Evolutionary conservation across 2,113 vertebrate species (phyloP).

Genomic region (Ammodytes marinus): DNA sequence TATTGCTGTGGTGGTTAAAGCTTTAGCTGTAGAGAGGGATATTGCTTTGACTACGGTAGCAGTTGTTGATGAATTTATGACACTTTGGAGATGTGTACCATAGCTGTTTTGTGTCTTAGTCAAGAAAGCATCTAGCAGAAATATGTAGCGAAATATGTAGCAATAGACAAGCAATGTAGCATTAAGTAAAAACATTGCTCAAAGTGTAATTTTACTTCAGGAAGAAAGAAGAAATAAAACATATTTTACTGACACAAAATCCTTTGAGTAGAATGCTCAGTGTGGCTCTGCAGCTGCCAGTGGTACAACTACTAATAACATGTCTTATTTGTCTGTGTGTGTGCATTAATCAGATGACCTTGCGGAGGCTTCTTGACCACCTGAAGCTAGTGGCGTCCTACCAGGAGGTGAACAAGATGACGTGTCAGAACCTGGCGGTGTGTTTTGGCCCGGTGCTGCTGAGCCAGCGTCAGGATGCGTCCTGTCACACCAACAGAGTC

Average conservation of each 20-base stretch:
- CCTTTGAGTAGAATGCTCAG: not conserved
- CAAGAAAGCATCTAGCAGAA: not conserved
- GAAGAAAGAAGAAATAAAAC: no score
- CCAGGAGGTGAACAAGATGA: constrained; percentile 98
- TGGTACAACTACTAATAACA: constrained; percentile 49
- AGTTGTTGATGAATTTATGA: no score
- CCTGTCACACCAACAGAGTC: constrained; percentile 92
- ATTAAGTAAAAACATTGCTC: not conserved
- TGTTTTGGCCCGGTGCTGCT: constrained; percentile 97
- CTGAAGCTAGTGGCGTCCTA: constrained; percentile 96
- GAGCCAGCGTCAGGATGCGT: constrained; percentile 94
- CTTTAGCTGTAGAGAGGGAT: no score
- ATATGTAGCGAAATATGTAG: not conserved
- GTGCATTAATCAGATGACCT: constrained; percentile 85
- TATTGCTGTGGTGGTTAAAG: no score
- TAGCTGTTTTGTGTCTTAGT: not conserved
- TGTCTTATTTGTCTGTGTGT: constrained; percentile 30
- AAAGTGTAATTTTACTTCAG: not conserved
- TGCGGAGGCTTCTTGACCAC: constrained; percentile 95
- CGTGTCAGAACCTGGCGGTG: constrained; percentile 97
- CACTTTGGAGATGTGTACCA: not conserved
- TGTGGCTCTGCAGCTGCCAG: constrained; percentile 11
- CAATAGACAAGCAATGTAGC: not conserved
- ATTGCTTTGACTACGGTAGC: no score
- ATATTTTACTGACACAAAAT: not conserved